Evolutionary conservation across 1,140 invertebrate genomes (phyloP).

Genomic region (Formica exsecta): DNA sequence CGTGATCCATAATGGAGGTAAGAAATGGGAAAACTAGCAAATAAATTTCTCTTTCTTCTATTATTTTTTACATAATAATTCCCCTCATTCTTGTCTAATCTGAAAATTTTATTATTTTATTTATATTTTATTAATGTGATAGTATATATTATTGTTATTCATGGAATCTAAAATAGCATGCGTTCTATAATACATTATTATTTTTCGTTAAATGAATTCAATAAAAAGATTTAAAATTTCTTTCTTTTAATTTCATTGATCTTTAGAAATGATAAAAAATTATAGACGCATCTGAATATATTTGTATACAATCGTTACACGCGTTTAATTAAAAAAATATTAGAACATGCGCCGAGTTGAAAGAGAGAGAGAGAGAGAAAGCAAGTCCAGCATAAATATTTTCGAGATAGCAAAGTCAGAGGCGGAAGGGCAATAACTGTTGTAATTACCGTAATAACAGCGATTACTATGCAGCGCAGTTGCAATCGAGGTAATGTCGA

Average conservation of each 20-base stretch:
- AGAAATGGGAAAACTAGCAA: conserved; percentile 2
- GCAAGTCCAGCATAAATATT: conserved; percentile 38
- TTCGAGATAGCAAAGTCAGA: conserved; percentile 39
- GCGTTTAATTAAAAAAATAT: conserved; percentile 15
- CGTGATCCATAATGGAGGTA: conserved; percentile 67
- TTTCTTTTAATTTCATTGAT: neutral
- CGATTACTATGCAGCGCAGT: conserved; percentile 63
- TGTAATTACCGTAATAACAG: conserved; percentile 67
- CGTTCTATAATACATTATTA: neutral
- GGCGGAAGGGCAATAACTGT: conserved; percentile 53
- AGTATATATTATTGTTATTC: neutral
- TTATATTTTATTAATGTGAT: neutral
- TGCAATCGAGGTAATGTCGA: conserved; percentile 46
- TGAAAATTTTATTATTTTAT: neutral
- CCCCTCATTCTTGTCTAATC: neutral
- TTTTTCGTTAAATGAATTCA: neutral
- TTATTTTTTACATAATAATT: neutral
- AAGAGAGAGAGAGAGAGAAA: neutral
- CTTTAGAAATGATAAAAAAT: neutral
- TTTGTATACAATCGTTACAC: neutral
- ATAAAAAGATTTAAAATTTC: neutral
- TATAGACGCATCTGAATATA: neutral
- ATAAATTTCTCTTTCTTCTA: neutral
- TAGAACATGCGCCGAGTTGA: neutral
- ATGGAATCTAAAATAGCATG: neutral